Evolutionary conservation across 2,888 invertebrate species (phyloP), one percentile per base, ranked within the genome.

Genomic region (Noctua comes): DNA sequence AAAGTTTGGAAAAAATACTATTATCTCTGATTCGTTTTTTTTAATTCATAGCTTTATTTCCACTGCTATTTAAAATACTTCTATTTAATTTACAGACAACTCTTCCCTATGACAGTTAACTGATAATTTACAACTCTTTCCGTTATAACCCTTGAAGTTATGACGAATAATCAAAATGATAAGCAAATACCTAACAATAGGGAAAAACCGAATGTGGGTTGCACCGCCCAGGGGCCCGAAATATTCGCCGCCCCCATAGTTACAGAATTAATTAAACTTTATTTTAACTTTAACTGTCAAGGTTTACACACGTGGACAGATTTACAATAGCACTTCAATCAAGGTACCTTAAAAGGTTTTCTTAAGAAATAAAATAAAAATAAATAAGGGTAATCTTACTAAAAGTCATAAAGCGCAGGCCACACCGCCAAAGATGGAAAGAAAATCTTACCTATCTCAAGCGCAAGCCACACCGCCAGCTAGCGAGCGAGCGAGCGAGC

Each of bases 81-180:
- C 0, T 2, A 16, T 40, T 65, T n/a, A 1, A 65, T 40, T 24
- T 13, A 24, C 24, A 24, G 13, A 40, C 65, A 65, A 65, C 65
- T 40, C 13, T 40, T 24, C 13, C 13, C 13, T 1, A 7, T 40
- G 65, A 13, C 13, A 65, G 36, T 10, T 24, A n/a, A 40, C 40
- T 65, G 65, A 36, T n/a, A 0, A 65, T n/a, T 6, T 51, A 24
- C 24, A 51, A 40, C 24, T 24, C 24, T 24, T 24, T 65, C 24
- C 65, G 36, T 24, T 65, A 65, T 11, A 36, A 8, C 59, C 27
- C 59, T 40, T 40, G 36, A 64, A 64, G 13, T 40, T 40, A 40
- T 65, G 40, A 65, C 40, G 24, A 65, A 65, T 65, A n/a, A 65
- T 65, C 13, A 40, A 65, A 65, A 40, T 65, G 65, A 65, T 65